A percentile compares a stretch with the other conserved stretches of the same genome.
Conservation (phyloP, 2,797 vertebrate species). For the Pantherophis vulpinus region DNA sequence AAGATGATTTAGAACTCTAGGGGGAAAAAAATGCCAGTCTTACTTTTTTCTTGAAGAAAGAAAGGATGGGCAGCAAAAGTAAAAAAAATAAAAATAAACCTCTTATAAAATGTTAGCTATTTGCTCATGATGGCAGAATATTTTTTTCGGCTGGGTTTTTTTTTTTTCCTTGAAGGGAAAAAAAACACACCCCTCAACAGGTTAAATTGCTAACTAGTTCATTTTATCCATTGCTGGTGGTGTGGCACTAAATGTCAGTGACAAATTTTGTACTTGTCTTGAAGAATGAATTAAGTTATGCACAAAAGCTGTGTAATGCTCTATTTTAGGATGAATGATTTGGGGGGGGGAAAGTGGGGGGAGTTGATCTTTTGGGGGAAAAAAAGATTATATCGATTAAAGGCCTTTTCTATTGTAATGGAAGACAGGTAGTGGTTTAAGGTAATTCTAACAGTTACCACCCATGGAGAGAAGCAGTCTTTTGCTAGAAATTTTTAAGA, state of each 20-base stretch:
- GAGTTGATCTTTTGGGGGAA: conserved; percentile 74
- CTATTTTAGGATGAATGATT: conserved; percentile 80
- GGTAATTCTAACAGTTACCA: conserved; percentile 79
- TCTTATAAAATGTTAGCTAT: conserved; percentile 81
- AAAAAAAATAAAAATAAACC: conserved; percentile 78
- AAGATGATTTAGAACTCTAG: conserved; percentile 82
- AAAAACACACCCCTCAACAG: conserved; percentile 48
- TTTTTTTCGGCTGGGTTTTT: conserved; percentile 73
- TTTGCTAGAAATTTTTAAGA: conserved; percentile 76
- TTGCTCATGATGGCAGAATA: conserved; percentile 81
- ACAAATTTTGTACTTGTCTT: conserved; percentile 86
- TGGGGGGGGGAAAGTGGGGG: conserved; percentile 43
- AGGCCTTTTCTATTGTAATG: conserved; percentile 78
- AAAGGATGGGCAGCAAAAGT: conserved; percentile 75
- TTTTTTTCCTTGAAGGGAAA: conserved; percentile 14
- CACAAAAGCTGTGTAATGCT: conserved; percentile 80
- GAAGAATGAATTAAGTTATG: conserved; percentile 84
- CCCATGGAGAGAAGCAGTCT: conserved; percentile 73
- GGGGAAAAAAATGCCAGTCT: conserved; percentile 79
- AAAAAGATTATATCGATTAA: conserved; percentile 82
- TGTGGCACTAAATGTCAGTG: conserved; percentile 94
- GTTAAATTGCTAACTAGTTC: conserved; percentile 91
- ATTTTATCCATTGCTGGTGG: conserved; percentile 90
- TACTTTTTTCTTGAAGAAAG: conserved; percentile 78
- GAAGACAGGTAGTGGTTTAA: conserved; percentile 81